phyloP scores from a whole-genome alignment of 2,113 vertebrate genomes.

The Bufo bufo region DNA sequence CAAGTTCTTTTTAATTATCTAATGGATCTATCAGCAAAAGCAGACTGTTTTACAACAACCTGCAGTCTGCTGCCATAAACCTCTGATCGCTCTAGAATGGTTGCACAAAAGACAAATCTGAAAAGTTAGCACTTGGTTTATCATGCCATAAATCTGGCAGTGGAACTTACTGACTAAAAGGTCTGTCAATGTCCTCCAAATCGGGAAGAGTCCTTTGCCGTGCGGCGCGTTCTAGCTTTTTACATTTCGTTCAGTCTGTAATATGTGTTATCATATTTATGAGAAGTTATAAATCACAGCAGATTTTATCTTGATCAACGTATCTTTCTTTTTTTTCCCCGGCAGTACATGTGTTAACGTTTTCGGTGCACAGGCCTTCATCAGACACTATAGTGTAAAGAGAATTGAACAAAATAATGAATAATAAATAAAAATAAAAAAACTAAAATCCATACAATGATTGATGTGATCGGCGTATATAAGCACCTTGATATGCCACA shows the following conservation, averaged over 20 bases:
- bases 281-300: too few relatives aligned
- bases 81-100: background rate
- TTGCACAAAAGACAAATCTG: background rate
- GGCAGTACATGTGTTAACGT: too few relatives aligned
- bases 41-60: background rate
- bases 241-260: background rate
- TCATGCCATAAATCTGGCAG: background rate
- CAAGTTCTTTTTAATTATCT: too few relatives aligned
- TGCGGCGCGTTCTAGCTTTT: background rate
- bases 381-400: too few relatives aligned
- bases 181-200: background rate
- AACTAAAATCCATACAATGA: too few relatives aligned
- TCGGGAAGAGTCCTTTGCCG: background rate
- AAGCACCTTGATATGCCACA: too few relatives aligned
- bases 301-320: too few relatives aligned
- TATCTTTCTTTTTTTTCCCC: too few relatives aligned
- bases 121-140: background rate
- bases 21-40: background rate
- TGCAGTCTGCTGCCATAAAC: background rate
- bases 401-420: too few relatives aligned
- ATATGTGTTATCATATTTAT: background rate
- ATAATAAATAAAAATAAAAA: too few relatives aligned
- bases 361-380: too few relatives aligned
- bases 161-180: background rate
- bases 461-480: too few relatives aligned